These are phyloP conservation scores for Cyaniris semiargus DNA, from an alignment of 2,888 invertebrate species.

Conservation along the genomic window DNA sequence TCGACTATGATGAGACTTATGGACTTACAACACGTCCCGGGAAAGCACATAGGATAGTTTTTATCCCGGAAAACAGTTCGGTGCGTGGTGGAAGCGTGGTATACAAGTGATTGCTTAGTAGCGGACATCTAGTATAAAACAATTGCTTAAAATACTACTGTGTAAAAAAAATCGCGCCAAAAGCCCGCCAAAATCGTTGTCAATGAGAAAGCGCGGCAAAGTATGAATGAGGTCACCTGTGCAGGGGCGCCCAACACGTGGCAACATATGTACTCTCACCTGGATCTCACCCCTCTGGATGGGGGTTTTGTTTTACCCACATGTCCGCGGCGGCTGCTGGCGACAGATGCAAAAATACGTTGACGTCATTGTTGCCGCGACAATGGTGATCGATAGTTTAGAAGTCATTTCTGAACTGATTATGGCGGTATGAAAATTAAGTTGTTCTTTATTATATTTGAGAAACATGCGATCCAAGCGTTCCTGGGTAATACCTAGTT, in stretches of 20 bases:
- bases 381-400: slow-evolving; percentile 42
- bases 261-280: slow-evolving; percentile 73
- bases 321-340: slow-evolving; percentile 74
- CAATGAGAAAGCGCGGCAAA: slow-evolving; percentile 69
- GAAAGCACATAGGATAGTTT: too few relatives aligned
- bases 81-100: too few relatives aligned
- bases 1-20: too few relatives aligned
- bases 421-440: not conserved
- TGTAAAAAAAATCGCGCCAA: slow-evolving; percentile 53
- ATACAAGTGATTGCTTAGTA: too few relatives aligned
- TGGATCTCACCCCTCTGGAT: slow-evolving; percentile 72
- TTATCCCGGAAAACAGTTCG: not conserved
- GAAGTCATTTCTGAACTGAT: slow-evolving; percentile 32
- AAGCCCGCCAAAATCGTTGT: slow-evolving; percentile 70
- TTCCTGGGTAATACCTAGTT: too few relatives aligned
- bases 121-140: too few relatives aligned
- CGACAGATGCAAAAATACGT: slow-evolving; percentile 80
- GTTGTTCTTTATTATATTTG: not conserved
- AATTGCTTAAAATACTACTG: too few relatives aligned
- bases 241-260: slow-evolving; percentile 75
- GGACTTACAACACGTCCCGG: too few relatives aligned
- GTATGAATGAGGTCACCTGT: slow-evolving; percentile 63
- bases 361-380: slow-evolving; percentile 53
- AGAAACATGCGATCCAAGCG: too few relatives aligned
- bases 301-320: slow-evolving; percentile 68